Base-by-base conservation (phyloP, 2,797 vertebrate genomes). In the Corythornis leucogaster region DNA sequence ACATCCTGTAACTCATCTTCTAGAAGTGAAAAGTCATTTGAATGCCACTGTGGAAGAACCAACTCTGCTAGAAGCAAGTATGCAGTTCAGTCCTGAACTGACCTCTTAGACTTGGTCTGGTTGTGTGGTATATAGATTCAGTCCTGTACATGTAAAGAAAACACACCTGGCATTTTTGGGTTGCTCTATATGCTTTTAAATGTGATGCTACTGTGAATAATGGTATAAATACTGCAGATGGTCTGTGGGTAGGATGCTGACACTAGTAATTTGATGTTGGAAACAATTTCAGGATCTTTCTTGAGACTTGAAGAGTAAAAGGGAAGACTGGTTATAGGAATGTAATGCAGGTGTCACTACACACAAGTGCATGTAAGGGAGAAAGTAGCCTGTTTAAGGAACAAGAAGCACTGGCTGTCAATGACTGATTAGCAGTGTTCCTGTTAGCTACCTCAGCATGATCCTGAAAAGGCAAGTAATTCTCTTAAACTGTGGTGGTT, bases 291-390 rank as follows among this genome's bases (percentile, higher is more conserved):
- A 40, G 25, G 38, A 19, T 59, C 12, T 61, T 68, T 74, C 21
- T 45, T 64, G 24, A 55, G 35, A 4, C 25, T 31, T 53, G 79
- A 51, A 55, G 25, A 84, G 14, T 15, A 24, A 67, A 62, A 12
- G 13, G 15, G 6, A 11, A 42, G n/a, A 2, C 10, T 40, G 59
- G 28, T 43, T 2, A 3, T 14, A 42, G 73, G n/a, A 70, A 8
- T 12, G 26, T 14, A 4, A 1, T 20, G 3, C n/a, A 40, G 30
- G 13, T 33, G 12, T 64, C 24, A 6, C 31, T 54, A 17, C 40
- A 35, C 13, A 20, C 1, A 7, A 10, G 26, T 50, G 26, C 4
- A 0, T 21, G 6, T 24, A 38, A 19, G 0, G 1, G 3, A 53
- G 24, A 10, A 12, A 66, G 45, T 35, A 24, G 6, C 25, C 21